Base-by-base conservation (phyloP, 2,888 invertebrate species). In the Oxyteleia sp. region DNA sequence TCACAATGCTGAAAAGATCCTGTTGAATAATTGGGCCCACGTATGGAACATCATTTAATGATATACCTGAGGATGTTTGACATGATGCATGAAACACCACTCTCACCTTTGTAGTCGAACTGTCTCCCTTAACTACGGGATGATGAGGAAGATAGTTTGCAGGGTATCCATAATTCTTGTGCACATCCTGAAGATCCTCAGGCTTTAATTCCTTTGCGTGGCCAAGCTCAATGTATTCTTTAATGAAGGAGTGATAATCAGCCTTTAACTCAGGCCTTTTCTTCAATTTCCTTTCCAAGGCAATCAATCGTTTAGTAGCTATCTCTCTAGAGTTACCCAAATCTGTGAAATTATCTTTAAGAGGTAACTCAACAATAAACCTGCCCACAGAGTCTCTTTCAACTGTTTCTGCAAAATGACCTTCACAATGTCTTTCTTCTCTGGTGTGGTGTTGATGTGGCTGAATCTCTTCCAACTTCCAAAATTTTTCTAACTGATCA, bases 11-110 rank as follows among this genome's bases (percentile, higher is more conserved):
- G 16, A 74, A 74, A 1, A 86, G 26, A 0, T 84, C 79, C n/a
- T 75, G 61, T 16, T 84, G 83, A 0, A 88, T 41, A 0, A 63
- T 71, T 1, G 89, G 86, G 0, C 90, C 90, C 0, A 84, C 84
- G n/a, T 57, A 15, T 26, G 88, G 68, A 0, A 76, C 45, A 5
- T 88, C 87, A 68, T 90, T 90, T 0, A 90, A 69, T 0, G 88
- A 88, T 41, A 76, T 32, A 7, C 85, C 83, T 7, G 82, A 47
- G 7, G 84, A 49, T 0, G 84, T 72, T 82, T 63, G 75, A 13
- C 84, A 82, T 0, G 88, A 89, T 4, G 83, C 89, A 61, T 91
- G 88, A 74, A 88, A 91, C 0, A 91, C 91, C 0, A 89, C 87
- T 20, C 91, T 75, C 11, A 88, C 43, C 35, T 87, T 87, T 0